Conservation (phyloP, 2,888 invertebrate species). For the Nudaria mundana region DNA sequence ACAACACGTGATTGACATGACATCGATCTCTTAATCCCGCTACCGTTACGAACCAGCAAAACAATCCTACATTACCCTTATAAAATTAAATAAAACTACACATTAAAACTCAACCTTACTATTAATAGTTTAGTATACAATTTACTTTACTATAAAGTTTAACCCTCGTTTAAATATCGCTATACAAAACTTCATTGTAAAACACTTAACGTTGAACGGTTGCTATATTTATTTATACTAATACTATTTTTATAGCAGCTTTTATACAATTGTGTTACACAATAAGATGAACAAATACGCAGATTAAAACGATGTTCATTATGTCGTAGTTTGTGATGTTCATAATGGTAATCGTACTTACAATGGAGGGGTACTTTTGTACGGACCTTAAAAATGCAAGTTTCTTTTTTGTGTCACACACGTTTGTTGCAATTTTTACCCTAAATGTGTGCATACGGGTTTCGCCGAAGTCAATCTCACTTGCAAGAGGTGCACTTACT, state of each 20-base stretch:
- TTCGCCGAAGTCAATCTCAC: no score
- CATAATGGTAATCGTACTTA: constrained; percentile 13
- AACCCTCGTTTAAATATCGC: constrained; percentile 20
- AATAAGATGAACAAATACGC: constrained; percentile 20
- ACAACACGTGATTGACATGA: constrained; percentile 37
- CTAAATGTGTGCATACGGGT: no score
- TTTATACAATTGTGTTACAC: constrained; percentile 48
- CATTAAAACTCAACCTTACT: constrained; percentile 4
- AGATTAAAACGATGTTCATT: constrained; percentile 21
- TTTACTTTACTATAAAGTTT: background rate
- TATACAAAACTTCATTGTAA: constrained; percentile 58
- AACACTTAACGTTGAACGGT: constrained; percentile 65
- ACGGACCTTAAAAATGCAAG: no score
- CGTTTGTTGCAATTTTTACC: no score
- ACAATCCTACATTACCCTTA: constrained; percentile 27
- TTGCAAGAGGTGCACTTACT: no score
- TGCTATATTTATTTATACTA: constrained; percentile 67
- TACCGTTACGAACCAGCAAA: constrained; percentile 27
- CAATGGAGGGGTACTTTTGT: constrained; percentile 12
- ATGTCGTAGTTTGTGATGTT: constrained; percentile 18
- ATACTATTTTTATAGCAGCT: constrained; percentile 64
- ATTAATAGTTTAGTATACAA: background rate
- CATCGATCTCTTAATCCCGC: constrained; percentile 60
- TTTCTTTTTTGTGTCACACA: no score
- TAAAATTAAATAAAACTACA: constrained; percentile 9